Conservation (phyloP, 2,797 vertebrate genomes). For the Orestias chungarensis region DNA sequence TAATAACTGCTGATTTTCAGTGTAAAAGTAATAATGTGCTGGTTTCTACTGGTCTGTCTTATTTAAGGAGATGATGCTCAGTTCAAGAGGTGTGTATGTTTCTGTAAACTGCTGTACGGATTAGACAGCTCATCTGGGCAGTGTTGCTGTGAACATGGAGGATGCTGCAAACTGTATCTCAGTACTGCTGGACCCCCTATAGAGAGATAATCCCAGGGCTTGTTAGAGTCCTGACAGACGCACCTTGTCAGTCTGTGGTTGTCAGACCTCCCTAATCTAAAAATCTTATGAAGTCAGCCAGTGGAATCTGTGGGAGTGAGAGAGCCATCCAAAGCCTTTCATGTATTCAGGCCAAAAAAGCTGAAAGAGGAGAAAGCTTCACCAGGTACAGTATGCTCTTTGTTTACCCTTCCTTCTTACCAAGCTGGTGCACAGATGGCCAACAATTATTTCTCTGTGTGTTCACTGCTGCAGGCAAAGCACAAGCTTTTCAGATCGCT, state of each 20-base stretch:
- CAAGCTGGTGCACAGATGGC: slow-evolving; percentile 85
- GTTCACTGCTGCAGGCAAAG: slow-evolving; percentile 75
- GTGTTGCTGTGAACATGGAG: slow-evolving; percentile 54
- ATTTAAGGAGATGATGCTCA: not conserved
- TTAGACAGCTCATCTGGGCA: slow-evolving; percentile 71
- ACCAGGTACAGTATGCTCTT: slow-evolving; percentile 81
- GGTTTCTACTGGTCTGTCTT: not conserved
- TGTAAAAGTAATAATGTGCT: not conserved
- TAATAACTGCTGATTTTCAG: not conserved
- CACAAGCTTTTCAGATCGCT: slow-evolving; percentile 80
- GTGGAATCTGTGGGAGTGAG: slow-evolving; percentile 63
- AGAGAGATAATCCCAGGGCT: slow-evolving; percentile 67
- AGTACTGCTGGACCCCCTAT: slow-evolving; percentile 59
- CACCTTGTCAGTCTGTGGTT: slow-evolving; percentile 70
- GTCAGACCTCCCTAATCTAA: slow-evolving; percentile 74
- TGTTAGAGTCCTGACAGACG: slow-evolving; percentile 73
- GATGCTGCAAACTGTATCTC: slow-evolving; percentile 51
- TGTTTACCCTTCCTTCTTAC: slow-evolving; percentile 81
- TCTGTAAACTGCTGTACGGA: slow-evolving; percentile 23
- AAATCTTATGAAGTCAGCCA: slow-evolving; percentile 63
- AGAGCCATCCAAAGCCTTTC: slow-evolving; percentile 72
- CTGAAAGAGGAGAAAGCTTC: slow-evolving; percentile 56
- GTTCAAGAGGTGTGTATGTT: not conserved
- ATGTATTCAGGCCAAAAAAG: slow-evolving; percentile 65
- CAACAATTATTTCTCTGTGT: slow-evolving; percentile 83